phyloP scores from a whole-genome alignment of 1,140 invertebrate species.

The Drosophila seguyi region DNA sequence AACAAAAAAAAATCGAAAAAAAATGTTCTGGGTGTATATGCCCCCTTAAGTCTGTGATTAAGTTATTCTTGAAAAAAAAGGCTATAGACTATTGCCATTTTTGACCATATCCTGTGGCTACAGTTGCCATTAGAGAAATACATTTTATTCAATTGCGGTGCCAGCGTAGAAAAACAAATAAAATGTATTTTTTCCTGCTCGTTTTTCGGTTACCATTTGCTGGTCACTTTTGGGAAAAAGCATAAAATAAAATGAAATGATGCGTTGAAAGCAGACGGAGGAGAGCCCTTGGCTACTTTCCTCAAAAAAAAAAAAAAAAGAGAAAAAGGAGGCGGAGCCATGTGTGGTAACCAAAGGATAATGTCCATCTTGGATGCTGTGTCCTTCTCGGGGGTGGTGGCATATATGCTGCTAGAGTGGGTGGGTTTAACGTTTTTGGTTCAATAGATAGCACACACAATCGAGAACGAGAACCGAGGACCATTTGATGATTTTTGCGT shows the following conservation, averaged over 20 bases:
- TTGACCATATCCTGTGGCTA: neutral
- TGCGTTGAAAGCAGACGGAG: constrained; percentile 68
- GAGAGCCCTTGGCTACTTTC: constrained; percentile 66
- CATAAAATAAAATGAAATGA: constrained; percentile 83
- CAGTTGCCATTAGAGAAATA: constrained; percentile 58
- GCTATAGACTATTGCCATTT: neutral
- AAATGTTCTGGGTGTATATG: too few species aligned
- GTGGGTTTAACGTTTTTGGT: constrained; percentile 67
- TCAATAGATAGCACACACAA: constrained; percentile 64
- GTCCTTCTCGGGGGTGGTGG: constrained; percentile 3
- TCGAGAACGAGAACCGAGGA: constrained; percentile 31
- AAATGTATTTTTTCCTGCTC: constrained; percentile 71
- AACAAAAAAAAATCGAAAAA: too few species aligned
- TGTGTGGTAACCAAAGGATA: constrained; percentile 58
- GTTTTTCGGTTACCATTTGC: constrained; percentile 40
- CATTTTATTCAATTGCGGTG: constrained; percentile 84
- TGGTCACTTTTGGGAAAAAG: constrained; percentile 63
- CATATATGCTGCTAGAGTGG: constrained; percentile 2
- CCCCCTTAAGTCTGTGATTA: constrained; percentile 7
- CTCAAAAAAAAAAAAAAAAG: constrained; percentile 18
- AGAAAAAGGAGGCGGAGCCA: constrained; percentile 33
- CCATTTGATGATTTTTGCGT: constrained; percentile 83
- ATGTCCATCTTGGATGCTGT: neutral
- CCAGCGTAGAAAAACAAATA: constrained; percentile 74
- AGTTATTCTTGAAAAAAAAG: constrained; percentile 23